A percentile compares a stretch with the other conserved stretches of the same genome.
phyloP scores from a whole-genome alignment of 2,113 vertebrate species.

The Aspiorhynchus laticeps region DNA sequence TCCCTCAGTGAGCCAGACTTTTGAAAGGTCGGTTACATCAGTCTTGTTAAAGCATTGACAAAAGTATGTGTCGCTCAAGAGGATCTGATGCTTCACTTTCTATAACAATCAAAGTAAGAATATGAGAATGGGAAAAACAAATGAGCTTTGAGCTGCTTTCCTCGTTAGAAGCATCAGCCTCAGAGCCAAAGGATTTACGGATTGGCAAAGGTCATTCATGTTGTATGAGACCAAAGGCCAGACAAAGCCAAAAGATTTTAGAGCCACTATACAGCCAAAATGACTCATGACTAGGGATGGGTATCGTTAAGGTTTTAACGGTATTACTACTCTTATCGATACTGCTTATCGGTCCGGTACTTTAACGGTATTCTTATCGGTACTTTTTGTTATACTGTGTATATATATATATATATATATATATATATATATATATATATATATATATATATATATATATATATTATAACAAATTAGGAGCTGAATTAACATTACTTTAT shows the following conservation, averaged over 20 bases:
- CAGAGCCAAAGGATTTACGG: constrained; percentile 2
- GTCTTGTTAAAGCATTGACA: constrained; percentile 1
- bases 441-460: too few species aligned
- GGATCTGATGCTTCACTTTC: constrained; percentile 28
- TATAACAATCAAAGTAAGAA: constrained; percentile 31
- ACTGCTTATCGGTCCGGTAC: too few species aligned
- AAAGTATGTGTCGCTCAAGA: background rate
- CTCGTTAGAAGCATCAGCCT: background rate
- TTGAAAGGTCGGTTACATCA: background rate
- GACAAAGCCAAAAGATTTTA: constrained; percentile 35
- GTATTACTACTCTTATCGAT: too few species aligned
- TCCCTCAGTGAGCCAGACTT: background rate
- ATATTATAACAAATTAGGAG: too few species aligned
- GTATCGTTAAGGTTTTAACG: too few species aligned
- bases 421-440: too few species aligned
- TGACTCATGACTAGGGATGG: constrained; percentile 38
- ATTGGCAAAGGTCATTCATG: constrained; percentile 41
- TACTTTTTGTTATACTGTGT: too few species aligned
- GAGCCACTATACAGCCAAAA: constrained; percentile 10
- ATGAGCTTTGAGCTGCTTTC: background rate
- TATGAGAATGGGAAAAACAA: constrained; percentile 43
- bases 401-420: too few species aligned
- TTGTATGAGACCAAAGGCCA: background rate
- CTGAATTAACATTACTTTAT: too few species aligned
- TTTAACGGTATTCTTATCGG: too few species aligned